These are phyloP conservation scores for Cardinalis cardinalis DNA, from an alignment of 2,113 vertebrate species.

Conservation along the genomic window DNA sequence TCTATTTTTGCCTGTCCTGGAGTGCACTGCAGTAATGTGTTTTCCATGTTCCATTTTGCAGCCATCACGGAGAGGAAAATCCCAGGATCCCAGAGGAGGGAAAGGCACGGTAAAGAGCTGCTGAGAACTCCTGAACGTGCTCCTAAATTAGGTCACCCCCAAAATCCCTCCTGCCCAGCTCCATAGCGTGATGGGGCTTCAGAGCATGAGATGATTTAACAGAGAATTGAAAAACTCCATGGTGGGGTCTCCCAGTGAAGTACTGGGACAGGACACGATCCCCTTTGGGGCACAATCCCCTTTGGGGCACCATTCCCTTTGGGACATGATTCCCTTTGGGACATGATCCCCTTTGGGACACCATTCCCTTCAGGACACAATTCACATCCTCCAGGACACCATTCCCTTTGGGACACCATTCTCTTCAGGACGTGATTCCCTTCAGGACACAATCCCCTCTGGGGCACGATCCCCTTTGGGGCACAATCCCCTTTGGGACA, in stretches of 20 bases:
- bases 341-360: accelerated
- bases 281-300: accelerated
- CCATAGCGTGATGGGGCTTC: not conserved
- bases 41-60: slow-evolving; percentile 8
- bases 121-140: not conserved
- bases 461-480: too few species aligned
- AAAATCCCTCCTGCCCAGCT: not conserved
- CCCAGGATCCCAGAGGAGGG: not conserved
- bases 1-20: not conserved
- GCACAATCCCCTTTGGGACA: too few species aligned
- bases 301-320: accelerated
- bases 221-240: accelerated
- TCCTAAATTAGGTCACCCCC: not conserved
- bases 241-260: not conserved
- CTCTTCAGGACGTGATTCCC: not conserved
- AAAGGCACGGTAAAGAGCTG: accelerated
- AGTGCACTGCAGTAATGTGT: slow-evolving; percentile 6
- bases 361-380: accelerated
- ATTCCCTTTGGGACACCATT: accelerated
- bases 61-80: not conserved
- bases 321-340: not conserved
- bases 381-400: accelerated
- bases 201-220: accelerated
- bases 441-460: too few species aligned
- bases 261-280: not conserved